Percentiles rank a stretch among this genome's conserved stretches.
Conservation (phyloP, 2,888 invertebrate species). For the Drosophila kuntzei region DNA sequence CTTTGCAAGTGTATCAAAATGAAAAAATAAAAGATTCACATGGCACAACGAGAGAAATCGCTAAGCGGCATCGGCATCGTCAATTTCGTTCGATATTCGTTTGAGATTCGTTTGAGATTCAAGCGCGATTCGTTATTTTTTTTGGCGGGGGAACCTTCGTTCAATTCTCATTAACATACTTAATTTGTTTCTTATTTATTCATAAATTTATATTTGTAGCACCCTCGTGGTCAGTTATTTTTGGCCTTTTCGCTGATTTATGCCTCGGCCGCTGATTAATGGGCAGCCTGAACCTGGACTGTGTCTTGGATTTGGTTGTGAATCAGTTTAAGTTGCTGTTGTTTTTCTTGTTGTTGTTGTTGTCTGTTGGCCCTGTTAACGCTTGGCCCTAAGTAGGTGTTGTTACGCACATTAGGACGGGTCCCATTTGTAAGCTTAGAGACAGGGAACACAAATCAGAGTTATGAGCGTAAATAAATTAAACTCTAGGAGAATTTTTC, state of each 20-base stretch:
- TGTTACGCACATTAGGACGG: conserved; percentile 74
- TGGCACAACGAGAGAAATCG: conserved; percentile 48
- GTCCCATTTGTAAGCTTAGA: conserved; percentile 51
- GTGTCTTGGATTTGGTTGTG: conserved; percentile 36
- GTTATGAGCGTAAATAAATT: neutral
- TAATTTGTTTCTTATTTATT: conserved; percentile 81
- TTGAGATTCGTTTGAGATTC: conserved; percentile 41
- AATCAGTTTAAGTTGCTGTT: conserved; percentile 39
- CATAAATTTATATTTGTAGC: conserved; percentile 80
- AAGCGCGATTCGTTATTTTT: conserved; percentile 32
- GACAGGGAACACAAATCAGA: neutral
- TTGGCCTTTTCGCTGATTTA: conserved; percentile 67
- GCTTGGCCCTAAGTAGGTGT: conserved; percentile 70
- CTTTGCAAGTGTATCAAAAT: neutral
- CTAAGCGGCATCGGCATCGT: conserved; percentile 35
- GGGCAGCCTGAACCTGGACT: conserved; percentile 49
- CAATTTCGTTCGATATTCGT: conserved; percentile 29
- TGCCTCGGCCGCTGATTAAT: conserved; percentile 71
- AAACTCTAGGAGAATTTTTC: neutral
- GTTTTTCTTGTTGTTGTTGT: conserved; percentile 10
- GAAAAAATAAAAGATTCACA: conserved; percentile 30
- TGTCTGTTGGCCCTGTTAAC: conserved; percentile 44
- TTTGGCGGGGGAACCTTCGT: conserved; percentile 34
- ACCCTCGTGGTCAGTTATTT: conserved; percentile 55
- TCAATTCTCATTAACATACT: conserved; percentile 73